Percentiles rank a stretch among this genome's conserved stretches.
phyloP scores from a whole-genome alignment of 2,113 vertebrate genomes.

The Oncorhynchus mykiss region DNA sequence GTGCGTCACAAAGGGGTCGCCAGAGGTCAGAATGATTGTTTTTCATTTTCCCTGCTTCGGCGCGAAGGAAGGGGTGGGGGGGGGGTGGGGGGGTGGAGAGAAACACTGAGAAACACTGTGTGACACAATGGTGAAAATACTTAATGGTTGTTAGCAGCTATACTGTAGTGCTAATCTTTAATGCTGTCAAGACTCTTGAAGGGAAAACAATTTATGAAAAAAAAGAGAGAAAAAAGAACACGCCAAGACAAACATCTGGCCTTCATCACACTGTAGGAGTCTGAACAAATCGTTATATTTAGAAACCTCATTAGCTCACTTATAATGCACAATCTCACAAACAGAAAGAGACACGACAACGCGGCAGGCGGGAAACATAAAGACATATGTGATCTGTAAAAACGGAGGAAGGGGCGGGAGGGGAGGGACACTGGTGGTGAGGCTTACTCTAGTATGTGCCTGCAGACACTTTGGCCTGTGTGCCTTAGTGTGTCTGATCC shows the following conservation, averaged over 20 bases:
- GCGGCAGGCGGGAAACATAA: too few relatives aligned
- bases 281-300: conserved; percentile 43
- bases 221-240: conserved; percentile 32
- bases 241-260: conserved; percentile 44
- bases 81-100: conserved; percentile 31
- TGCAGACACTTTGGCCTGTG: conserved; percentile 21
- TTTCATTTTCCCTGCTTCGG: conserved; percentile 59
- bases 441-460: background rate
- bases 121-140: conserved; percentile 65
- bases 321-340: conserved; percentile 38
- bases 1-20: conserved; percentile 83
- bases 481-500: conserved; percentile 57
- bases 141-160: conserved; percentile 66
- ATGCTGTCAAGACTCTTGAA: conserved; percentile 64
- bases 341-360: background rate
- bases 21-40: conserved; percentile 78
- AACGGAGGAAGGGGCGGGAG: conserved; percentile 12
- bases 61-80: conserved; percentile 24
- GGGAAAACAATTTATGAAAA: conserved; percentile 52
- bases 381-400: conserved; percentile 37
- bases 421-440: conserved; percentile 7
- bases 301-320: conserved; percentile 58
- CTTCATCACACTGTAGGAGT: conserved; percentile 27
- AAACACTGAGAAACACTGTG: conserved; percentile 58
- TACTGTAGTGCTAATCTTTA: conserved; percentile 54